Conservation (phyloP, 2,113 vertebrate genomes). For the Scalopus aquaticus region DNA sequence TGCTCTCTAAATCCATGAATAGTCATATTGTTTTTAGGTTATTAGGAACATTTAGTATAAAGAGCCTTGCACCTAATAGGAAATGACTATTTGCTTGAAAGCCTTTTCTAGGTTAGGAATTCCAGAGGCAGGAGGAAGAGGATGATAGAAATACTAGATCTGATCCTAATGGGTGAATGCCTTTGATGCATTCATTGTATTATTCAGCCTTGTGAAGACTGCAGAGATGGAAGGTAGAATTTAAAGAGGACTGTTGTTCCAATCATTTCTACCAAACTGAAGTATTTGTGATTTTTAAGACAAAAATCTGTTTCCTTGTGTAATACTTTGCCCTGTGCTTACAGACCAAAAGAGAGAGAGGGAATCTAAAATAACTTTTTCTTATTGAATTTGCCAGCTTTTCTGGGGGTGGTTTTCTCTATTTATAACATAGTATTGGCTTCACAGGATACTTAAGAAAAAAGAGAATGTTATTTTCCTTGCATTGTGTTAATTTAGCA, state of each 20-base stretch:
- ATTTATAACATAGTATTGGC: conserved; percentile 69
- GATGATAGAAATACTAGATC: not conserved
- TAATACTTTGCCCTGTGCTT: not conserved
- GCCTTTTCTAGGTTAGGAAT: conserved; percentile 52
- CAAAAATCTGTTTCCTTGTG: conserved; percentile 53
- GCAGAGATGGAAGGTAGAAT: not conserved
- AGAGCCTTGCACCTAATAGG: not conserved
- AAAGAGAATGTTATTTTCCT: conserved; percentile 70
- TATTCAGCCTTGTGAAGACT: not conserved
- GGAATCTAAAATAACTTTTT: conserved; percentile 52
- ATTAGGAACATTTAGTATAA: conserved; percentile 40
- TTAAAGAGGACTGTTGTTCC: not conserved
- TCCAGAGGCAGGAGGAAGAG: not conserved
- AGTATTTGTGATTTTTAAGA: conserved; percentile 72
- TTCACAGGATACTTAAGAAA: conserved; percentile 62
- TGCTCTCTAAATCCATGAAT: not conserved
- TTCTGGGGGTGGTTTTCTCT: conserved; percentile 62
- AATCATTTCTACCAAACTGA: conserved; percentile 39
- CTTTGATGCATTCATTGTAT: not conserved
- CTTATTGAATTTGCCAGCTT: conserved; percentile 32
- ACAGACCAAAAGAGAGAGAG: not conserved
- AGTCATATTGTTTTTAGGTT: not conserved
- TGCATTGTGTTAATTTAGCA: conserved; percentile 69
- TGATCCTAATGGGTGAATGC: not conserved
- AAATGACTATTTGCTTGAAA: not conserved